phyloP scores from a whole-genome alignment of 1,140 invertebrate species.

The Saccostrea glomerata region DNA sequence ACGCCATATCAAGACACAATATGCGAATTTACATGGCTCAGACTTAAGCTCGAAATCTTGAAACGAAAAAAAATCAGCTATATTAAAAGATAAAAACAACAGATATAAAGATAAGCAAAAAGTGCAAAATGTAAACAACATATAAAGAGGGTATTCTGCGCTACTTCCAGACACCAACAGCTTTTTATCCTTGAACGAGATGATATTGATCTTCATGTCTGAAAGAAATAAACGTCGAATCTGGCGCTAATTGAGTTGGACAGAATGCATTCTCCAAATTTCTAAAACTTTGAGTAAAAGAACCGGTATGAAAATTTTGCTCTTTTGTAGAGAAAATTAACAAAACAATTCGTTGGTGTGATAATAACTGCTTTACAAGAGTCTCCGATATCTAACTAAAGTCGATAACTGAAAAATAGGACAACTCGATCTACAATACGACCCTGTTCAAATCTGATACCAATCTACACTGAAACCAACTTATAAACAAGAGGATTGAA shows the following conservation, averaged over 20 bases:
- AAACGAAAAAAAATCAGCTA: background rate
- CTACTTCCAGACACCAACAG: background rate
- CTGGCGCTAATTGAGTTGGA: background rate
- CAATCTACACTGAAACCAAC: background rate
- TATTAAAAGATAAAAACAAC: background rate
- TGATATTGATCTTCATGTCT: background rate
- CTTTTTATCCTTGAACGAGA: slow-evolving; percentile 13
- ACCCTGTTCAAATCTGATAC: background rate
- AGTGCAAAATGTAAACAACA: too few species aligned
- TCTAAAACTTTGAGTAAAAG: background rate
- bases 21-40: background rate
- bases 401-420: background rate
- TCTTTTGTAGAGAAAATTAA: background rate
- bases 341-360: background rate
- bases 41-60: background rate
- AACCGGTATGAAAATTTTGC: background rate
- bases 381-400: background rate
- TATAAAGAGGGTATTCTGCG: too few species aligned
- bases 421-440: background rate
- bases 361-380: background rate
- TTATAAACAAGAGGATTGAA: background rate
- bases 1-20: background rate
- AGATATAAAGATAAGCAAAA: background rate
- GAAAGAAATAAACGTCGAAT: background rate
- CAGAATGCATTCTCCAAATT: background rate